Percentiles rank a stretch among this genome's conserved stretches.
phyloP scores from a whole-genome alignment of 2,888 invertebrate species.

The Stenotaenia linearis region DNA sequence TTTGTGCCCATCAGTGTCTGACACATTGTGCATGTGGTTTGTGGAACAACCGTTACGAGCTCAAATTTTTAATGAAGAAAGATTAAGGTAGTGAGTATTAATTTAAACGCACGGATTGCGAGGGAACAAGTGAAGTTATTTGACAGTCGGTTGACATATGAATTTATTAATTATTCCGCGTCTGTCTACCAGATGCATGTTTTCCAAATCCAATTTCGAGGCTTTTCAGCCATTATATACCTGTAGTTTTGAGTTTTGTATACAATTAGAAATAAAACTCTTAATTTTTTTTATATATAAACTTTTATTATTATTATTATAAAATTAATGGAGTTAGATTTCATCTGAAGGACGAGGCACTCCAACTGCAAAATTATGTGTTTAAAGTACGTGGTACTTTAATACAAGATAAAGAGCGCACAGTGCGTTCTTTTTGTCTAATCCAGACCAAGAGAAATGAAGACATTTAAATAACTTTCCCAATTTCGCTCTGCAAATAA shows the following conservation, averaged over 20 bases:
- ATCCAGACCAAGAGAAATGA: too few relatives aligned
- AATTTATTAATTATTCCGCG: not conserved
- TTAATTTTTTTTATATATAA: not conserved
- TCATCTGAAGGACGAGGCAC: too few relatives aligned
- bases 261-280: constrained; percentile 13
- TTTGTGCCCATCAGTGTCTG: not conserved
- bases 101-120: not conserved
- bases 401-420: too few relatives aligned
- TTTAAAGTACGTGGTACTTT: too few relatives aligned
- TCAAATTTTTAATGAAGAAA: not conserved
- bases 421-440: too few relatives aligned
- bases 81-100: not conserved
- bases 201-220: constrained; percentile 14
- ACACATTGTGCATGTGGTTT: not conserved
- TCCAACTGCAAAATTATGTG: too few relatives aligned
- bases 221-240: constrained; percentile 21
- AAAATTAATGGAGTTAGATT: too few relatives aligned
- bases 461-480: too few relatives aligned
- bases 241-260: constrained; percentile 8
- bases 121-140: not conserved
- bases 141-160: not conserved
- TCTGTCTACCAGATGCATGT: not conserved
- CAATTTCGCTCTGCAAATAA: too few relatives aligned
- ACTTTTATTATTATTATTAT: not conserved
- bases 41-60: not conserved